Percentiles rank a stretch among this genome's conserved stretches.
Conservation (phyloP, 2,113 vertebrate species). For the Pristiophorus japonicus region DNA sequence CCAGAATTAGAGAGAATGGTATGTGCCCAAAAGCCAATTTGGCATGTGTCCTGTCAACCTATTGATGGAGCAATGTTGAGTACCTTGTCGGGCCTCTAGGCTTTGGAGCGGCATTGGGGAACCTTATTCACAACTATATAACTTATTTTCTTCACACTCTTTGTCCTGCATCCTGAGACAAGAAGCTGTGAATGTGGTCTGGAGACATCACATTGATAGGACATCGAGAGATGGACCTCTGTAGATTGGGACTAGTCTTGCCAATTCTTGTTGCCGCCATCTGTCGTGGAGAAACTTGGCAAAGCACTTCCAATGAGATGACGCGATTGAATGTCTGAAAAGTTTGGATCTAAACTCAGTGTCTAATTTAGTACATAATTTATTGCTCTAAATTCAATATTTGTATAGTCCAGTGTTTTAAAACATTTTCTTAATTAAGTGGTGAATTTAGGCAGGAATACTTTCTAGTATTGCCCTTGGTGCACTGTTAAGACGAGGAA, state of each 20-base stretch:
- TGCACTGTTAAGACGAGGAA: neutral
- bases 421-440: neutral
- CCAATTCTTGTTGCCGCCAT: neutral
- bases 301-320: neutral
- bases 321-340: neutral
- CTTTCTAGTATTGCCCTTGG: neutral
- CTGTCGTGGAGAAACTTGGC: neutral
- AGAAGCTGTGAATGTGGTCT: neutral
- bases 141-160: neutral
- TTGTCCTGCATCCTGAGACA: neutral
- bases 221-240: neutral
- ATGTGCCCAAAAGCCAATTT: neutral
- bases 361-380: neutral
- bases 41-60: neutral
- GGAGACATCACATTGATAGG: neutral
- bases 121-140: neutral
- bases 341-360: neutral
- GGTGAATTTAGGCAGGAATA: neutral
- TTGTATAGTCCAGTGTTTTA: neutral
- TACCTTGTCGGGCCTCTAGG: no score
- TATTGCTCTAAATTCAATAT: neutral
- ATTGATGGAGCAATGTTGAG: neutral
- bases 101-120: neutral
- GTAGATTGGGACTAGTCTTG: neutral
- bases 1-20: neutral